These are phyloP conservation scores for Catostomus latipinnis DNA, from an alignment of 2,797 vertebrate species.

Conservation along the genomic window DNA sequence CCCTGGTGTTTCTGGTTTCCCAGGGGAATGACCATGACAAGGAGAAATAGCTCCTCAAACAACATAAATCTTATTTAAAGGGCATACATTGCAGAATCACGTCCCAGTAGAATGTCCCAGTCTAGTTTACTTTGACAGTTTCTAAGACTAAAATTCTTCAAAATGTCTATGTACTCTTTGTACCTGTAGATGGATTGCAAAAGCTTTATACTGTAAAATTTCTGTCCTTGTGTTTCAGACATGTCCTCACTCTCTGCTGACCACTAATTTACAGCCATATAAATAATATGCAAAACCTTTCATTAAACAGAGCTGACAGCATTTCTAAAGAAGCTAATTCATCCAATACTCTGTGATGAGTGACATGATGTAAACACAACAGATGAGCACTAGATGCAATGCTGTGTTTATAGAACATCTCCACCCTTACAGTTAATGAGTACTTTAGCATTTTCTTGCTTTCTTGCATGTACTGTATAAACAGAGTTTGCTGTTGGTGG, in stretches of 20 bases:
- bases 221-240: slow-evolving; percentile 25
- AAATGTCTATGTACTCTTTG: slow-evolving; percentile 27
- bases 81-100: slow-evolving; percentile 26
- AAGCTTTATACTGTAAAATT: not conserved
- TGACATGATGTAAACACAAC: not conserved
- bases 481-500: not conserved
- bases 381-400: not conserved
- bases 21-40: slow-evolving; percentile 53
- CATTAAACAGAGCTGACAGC: slow-evolving; percentile 55
- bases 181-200: slow-evolving; percentile 39
- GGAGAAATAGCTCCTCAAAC: slow-evolving; percentile 37
- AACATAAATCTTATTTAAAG: slow-evolving; percentile 41
- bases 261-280: slow-evolving; percentile 63
- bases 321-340: slow-evolving; percentile 29
- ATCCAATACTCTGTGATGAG: not conserved
- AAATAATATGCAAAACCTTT: slow-evolving; percentile 57
- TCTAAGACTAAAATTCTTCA: slow-evolving; percentile 2
- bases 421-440: slow-evolving; percentile 14
- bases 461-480: not conserved
- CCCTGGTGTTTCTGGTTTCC: slow-evolving; percentile 55
- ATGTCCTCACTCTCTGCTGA: slow-evolving; percentile 48
- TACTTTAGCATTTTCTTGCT: not conserved
- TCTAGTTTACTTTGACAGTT: slow-evolving; percentile 4
- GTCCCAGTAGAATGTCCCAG: not conserved
- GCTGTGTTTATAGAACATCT: not conserved